Conservation (phyloP, 1,140 invertebrate genomes). For the Plectrocnemia conspersa region DNA sequence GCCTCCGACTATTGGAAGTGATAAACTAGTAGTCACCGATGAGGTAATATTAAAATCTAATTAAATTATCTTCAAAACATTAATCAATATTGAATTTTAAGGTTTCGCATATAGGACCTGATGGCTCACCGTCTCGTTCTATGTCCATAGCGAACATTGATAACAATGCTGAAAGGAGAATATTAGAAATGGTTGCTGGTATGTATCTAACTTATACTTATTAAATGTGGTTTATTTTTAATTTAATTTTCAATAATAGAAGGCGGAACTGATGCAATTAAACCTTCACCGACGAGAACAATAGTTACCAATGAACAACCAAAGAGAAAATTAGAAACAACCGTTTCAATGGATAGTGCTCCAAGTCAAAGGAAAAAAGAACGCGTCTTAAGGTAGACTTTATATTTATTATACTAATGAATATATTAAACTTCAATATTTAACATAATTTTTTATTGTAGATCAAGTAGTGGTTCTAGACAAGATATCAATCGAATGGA, state of each 20-base stretch:
- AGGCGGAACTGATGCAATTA: slow-evolving; percentile 53
- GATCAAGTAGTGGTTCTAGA: slow-evolving; percentile 20
- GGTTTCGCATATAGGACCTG: slow-evolving; percentile 41
- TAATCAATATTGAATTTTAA: slow-evolving; percentile 3
- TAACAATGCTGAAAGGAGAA: slow-evolving; percentile 58
- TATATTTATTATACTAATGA: not conserved
- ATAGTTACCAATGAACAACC: slow-evolving; percentile 51
- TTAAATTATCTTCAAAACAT: not conserved
- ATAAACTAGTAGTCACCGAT: slow-evolving; percentile 62
- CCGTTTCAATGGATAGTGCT: slow-evolving; percentile 60
- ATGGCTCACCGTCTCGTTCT: slow-evolving; percentile 38
- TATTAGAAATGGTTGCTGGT: slow-evolving; percentile 63
- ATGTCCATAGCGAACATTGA: slow-evolving; percentile 48
- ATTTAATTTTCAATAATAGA: slow-evolving; percentile 37
- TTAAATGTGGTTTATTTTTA: slow-evolving; percentile 10
- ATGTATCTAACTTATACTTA: slow-evolving; percentile 25
- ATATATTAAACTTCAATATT: not conserved
- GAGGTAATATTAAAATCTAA: slow-evolving; percentile 39
- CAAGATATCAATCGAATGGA: slow-evolving; percentile 15
- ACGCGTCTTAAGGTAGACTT: slow-evolving; percentile 44
- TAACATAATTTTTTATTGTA: slow-evolving; percentile 12
- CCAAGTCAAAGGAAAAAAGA: slow-evolving; percentile 57
- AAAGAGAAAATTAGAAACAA: slow-evolving; percentile 66
- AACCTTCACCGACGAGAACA: slow-evolving; percentile 57
- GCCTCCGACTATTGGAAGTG: slow-evolving; percentile 56